Base-by-base conservation (phyloP, 64 coral and sea anemone species). In the Dendronephthya gigantea region DNA sequence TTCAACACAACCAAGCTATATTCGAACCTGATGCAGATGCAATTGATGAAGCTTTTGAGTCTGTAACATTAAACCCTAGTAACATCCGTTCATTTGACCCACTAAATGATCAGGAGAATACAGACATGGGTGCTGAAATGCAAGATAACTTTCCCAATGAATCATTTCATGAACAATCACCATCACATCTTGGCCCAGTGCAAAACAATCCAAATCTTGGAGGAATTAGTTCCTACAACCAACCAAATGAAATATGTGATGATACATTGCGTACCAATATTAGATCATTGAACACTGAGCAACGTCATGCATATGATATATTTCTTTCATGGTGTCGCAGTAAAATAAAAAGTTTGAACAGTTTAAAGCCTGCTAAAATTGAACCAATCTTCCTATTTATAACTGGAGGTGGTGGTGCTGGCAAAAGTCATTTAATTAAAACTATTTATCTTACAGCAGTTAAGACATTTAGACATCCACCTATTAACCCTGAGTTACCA, bases 11-110 rank as follows among this genome's bases (percentile, higher is more conserved):
- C 66, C 9, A n/a, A 70, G 66, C 8, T 12, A n/a, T 70, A 25
- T 70, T 70, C 27, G 66, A 70, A 70, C 66, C 66, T 25, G 66
- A 70, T 70, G 66, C 66, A 70, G 66, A 70, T 70, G 66, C 66
- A 12, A 70, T 70, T 70, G 66, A 70, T 31, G 66, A 70, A 6
- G 17, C 66, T 8, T 70, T 70, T 70, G 66, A 70, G 23, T 8
- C 66, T 9, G 8, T 70, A 25, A 70, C 9, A 70, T 70, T n/a
- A 9, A 70, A 70, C 66, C 17, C 66, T 25, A n/a, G 23, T 70
- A 70, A 70, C 23, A n/a, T 70, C 25, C 66, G 25, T 70, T 70
- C 66, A 8, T 70, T 9, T 70, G 66, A 70, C 29, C 19, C 66
- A 70, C 6, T 70, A 70, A 70, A 70, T 70, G 66, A 70, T n/a